Evolutionary conservation across 2,113 vertebrate genomes (phyloP), one percentile per base, ranked within the genome.

Genomic region (Talpa occidentalis): DNA sequence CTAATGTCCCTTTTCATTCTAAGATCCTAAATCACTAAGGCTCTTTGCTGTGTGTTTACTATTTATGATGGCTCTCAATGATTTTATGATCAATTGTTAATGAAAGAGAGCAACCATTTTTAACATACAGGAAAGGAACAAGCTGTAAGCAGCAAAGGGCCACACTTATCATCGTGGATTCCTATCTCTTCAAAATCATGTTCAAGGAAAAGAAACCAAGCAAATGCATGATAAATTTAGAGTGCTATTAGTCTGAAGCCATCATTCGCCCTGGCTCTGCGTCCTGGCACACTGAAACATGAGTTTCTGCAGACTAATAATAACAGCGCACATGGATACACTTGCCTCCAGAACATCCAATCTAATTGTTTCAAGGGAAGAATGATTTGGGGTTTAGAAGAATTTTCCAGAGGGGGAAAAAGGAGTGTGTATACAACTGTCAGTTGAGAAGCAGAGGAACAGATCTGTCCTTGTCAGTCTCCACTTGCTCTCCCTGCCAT

Each of bases 151-250:
- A 90, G 84, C 56, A 60, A 83, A 83, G 88, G 59, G 78, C n/a
- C 52, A 88, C 76, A 77, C 40, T 60, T 21, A 8, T 5, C 78
- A 0, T 74, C 40, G 64, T 78, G 80, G 62, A 92, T 93, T 92
- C 59, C 88, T 82, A 30, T 90, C 92, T 93, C 72, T 93, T 92
- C 37, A 81, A 94, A 96, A 96, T 94, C 77, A 89, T 10, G 14
- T 62, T 95, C 60, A 86, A 52, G 81, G 72, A 83, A 92, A 92
- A 73, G 54, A 77, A 44, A 40, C 47, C 9, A 73, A 92, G 88
- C 87, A 93, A 93, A 92, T 44, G 30, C 26, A 30, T 1, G 35
- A 93, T 70, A 83, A 91, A 94, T 92, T 95, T 93, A 93, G 60
- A 93, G 73, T 40, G 49, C 76, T 77, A 42, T 95, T 81, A 92